Evolutionary conservation across 1,140 invertebrate species (phyloP), one percentile per base, ranked within the genome.

Genomic region (Megalonaias nervosa): DNA sequence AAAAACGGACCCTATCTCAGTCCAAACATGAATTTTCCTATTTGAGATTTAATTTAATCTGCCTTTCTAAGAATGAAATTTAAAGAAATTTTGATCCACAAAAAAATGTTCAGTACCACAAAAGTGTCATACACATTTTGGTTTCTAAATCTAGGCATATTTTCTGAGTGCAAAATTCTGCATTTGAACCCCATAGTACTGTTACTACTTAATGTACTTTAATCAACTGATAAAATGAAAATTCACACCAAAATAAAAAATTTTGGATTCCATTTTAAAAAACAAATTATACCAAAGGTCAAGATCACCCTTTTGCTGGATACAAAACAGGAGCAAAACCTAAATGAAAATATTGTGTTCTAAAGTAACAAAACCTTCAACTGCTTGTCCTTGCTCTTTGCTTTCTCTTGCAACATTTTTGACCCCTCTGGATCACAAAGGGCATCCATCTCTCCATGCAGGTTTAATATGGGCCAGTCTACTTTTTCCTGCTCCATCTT

Each of bases 371-470:
- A 48, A 48, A 89, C 89, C 82, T 89, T 88, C 19, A 89, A 65
- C 6, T 85, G 82, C 64, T 90, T 90, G 60, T 90, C 88, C 56
- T 67, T 79, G 26, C 86, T 88, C 23, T 67, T 58, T 16, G 86
- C 82, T 26, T 81, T 73, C 15, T 89, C 84, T 62, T 81, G 74
- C 65, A 90, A 67, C 15, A 75, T 26, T 64, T 75, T 48, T 48
- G 89, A 85, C 2, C 89, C 88, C 57, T 75, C 65, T 17, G 78
- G 67, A 58, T 75, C 72, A 67, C 75, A 79, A 1, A 88, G 6
- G 58, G 80, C 77, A 76, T 90, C 89, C 12, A 71, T 69, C 65
- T 84, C 84, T 17, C 89, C 89, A 77, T 90, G 89, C 23, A 84
- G 74, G 11, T 83, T 74, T 3, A 89, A 55, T 57, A 88, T 84